Base-by-base conservation (phyloP, 2,113 vertebrate genomes). In the Hystrix brachyura region DNA sequence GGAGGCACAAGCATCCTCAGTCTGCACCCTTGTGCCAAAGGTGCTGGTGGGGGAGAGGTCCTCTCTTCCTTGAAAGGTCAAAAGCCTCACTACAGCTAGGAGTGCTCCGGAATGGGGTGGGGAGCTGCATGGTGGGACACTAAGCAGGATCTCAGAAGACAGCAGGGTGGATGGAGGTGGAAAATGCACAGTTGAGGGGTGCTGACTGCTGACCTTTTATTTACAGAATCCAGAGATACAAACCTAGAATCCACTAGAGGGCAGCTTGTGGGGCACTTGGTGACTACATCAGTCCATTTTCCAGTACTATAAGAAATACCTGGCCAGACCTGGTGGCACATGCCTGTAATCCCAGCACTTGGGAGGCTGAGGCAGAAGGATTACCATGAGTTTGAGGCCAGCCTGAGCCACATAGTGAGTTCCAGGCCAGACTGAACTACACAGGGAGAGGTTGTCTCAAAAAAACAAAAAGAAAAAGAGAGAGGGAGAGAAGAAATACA, bases 101-200 rank as follows among this genome's bases (percentile, higher is more conserved):
- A 8, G 2, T 53, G 43, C 7, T 57, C 74, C 64, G 74, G 21
- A 23, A n/a, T 0, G 8, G 43, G 60, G 57, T 14, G 57, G 55
- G 7, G 9, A 86, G 8, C 15, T 3, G 8, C 23, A 27, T 14
- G 14, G 9, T 0, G 7, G 23, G 38, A 48, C 87, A 76, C 43
- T 21, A 5, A 92, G 19, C 2, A 17, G 14, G 34, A 46, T 34
- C 82, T 71, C 69, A 18, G 46, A 32, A 67, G 25, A 81, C 5
- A 23, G 0, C 11, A 43, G 43, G 23, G 3, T 8, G 3, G 6
- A 19, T 7, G 0, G 13, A 32, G 53, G n/a, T 34, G 3, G 7
- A 29, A 13, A 7, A 5, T 1, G 1, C 48, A 62, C 14, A 5
- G 43, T 3, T 43, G 51, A 25, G 62, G 5, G 13, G 62, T 21